Base-by-base conservation (phyloP, 2,888 invertebrate species). In the Spialia ferax region DNA sequence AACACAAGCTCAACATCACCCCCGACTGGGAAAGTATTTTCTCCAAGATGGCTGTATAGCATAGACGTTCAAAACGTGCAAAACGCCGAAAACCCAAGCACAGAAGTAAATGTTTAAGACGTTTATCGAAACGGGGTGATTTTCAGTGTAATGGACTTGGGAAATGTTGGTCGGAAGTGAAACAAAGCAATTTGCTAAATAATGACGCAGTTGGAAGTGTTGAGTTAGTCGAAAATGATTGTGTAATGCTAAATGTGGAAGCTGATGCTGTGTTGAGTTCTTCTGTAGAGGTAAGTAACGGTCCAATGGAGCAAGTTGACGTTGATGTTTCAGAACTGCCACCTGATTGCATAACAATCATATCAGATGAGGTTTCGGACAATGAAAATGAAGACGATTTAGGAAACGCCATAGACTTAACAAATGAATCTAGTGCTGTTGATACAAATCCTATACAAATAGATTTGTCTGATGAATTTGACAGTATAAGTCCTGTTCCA, bases 1-100 rank as follows among this genome's bases (percentile, higher is more conserved):
- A 93, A 70, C 94, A 95, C 74, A 95, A 95, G 75, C 83, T 95
- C 0, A 94, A 92, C 70, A 85, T 94, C 4, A 91, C 94, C 0
- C 95, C 95, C 0, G 94, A 95, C 73, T 95, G 95, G 95, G 90
- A 94, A 67, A 68, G 80, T 2, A 78, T 94, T 82, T 90, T 94
- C 67, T 75, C 75, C 5, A 81, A 89, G 26, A 81, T 88, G 79
- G 70, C 80, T 1, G 75, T 82, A 55, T 67, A 67, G 66, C 66
- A n/a, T n/a, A n/a, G n/a, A n/a, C n/a, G 55, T 29, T 55, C 26
- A 56, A 0, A 23, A n/a, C n/a, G n/a, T 23, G n/a, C 6, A 5
- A 0, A n/a, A 52, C n/a, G n/a, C n/a, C 2, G 26, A 22, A 2
- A 2, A 52, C 5, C 1, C 23, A 7, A n/a, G 7, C n/a, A 22